phyloP scores from a whole-genome alignment of 2,797 vertebrate species.

The Acanthurus tractus region DNA sequence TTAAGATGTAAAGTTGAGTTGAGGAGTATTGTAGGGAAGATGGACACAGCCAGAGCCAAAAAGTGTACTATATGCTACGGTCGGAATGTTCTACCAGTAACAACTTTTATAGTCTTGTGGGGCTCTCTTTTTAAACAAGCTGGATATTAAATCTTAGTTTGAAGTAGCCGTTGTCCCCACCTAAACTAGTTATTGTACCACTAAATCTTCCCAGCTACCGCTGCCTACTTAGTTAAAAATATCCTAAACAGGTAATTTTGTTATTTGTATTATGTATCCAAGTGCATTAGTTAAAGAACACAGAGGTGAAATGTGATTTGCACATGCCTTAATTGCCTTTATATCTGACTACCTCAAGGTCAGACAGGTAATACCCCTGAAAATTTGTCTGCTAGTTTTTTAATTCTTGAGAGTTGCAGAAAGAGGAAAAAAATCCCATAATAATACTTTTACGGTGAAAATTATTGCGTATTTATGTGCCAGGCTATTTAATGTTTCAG shows the following conservation, averaged over 20 bases:
- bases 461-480: constrained; percentile 72
- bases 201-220: background rate
- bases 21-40: background rate
- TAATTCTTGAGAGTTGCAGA: constrained; percentile 12
- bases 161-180: background rate
- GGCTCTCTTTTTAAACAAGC: constrained; percentile 12
- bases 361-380: constrained; percentile 27
- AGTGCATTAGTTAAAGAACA: background rate
- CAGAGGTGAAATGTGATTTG: constrained; percentile 27
- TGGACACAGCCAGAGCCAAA: constrained; percentile 43
- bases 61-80: background rate
- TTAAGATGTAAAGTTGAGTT: constrained; percentile 87
- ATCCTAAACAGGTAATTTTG: background rate
- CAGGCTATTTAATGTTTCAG: constrained; percentile 66
- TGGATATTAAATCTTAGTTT: constrained; percentile 15
- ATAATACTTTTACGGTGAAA: constrained; percentile 45
- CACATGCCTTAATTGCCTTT: constrained; percentile 42
- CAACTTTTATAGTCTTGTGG: background rate
- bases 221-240: constrained; percentile 12
- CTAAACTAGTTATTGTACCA: constrained; percentile 17
- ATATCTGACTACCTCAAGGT: background rate
- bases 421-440: background rate
- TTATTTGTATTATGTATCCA: constrained; percentile 15
- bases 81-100: constrained; percentile 20
- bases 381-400: constrained; percentile 27